Base-by-base conservation (phyloP, 2,113 vertebrate genomes). In the Carettochelys insculpta region DNA sequence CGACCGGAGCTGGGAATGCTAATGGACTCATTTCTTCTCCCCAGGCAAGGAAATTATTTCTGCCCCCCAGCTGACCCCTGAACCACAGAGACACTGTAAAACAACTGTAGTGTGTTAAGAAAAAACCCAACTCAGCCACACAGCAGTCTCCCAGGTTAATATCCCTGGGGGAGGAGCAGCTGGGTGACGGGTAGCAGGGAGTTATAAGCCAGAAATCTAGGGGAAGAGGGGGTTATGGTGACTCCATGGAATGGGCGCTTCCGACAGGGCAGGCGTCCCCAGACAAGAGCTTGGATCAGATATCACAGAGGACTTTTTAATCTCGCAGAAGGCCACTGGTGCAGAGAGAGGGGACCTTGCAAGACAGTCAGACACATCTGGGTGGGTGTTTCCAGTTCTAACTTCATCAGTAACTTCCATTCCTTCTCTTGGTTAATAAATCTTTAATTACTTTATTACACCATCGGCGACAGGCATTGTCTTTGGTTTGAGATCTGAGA, bases 51-150 rank as follows among this genome's bases (percentile, higher is more conserved):
- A 94, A 95, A 96, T 95, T 96, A 95, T 92, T 94, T 95, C 92
- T 95, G 94, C 94, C 96, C 94, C n/a, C 87, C 92, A 92, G 83
- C 92, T 95, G 94, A 96, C 95, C 96, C 76, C 45, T 95, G 27
- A 0, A 95, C 94, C 96, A 96, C 96, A 97, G 95, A 96, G 96
- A 90, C 96, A 95, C 90, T 78, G 93, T 96, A 95, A 97, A 97
- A 92, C 94, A 95, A 93, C 85, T 92, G 85, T 91, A 94, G 94
- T 78, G 96, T 96, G 95, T 94, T 95, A 45, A 96, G 95, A 96
- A 95, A 95, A 95, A 95, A 95, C 19, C 41, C 43, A 25, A 95
- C 92, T 90, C 71, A 96, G 95, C 87, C 91, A 92, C 38, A n/a
- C 90, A 94, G 95, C 90, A 89, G 94, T 93, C 94, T 96, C 93